Percentiles rank a stretch among this genome's conserved stretches.
phyloP scores from a whole-genome alignment of 2,888 invertebrate genomes.

The Pachycephus smyrnensis region DNA sequence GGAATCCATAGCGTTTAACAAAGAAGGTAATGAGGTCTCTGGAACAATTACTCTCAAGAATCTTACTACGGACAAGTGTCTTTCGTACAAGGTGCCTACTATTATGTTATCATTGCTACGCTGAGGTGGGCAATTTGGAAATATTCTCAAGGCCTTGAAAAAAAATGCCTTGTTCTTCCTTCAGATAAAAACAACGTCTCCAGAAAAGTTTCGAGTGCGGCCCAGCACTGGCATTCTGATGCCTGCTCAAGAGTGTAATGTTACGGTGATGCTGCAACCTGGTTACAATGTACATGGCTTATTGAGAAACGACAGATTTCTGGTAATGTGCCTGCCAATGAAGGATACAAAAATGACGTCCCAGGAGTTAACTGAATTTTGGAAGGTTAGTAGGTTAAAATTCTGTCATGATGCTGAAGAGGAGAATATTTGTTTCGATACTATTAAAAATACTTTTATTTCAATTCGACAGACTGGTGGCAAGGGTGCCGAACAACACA shows the following conservation, averaged over 20 bases:
- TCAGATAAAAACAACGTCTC: constrained; percentile 95
- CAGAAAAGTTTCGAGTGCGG: constrained; percentile 93
- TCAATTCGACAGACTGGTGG: constrained; percentile 63
- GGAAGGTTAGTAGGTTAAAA: constrained; percentile 71
- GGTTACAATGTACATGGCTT: constrained; percentile 78
- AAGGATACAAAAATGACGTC: constrained; percentile 70
- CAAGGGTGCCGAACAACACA: constrained; percentile 78
- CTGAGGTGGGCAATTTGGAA: neutral
- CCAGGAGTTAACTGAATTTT: constrained; percentile 78
- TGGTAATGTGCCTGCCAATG: constrained; percentile 85
- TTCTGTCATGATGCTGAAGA: neutral
- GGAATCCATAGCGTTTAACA: constrained; percentile 78
- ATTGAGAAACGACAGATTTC: constrained; percentile 83
- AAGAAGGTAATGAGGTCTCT: constrained; percentile 75
- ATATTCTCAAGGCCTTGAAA: neutral
- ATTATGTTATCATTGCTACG: neutral
- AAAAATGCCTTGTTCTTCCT: constrained; percentile 55
- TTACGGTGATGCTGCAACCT: constrained; percentile 81
- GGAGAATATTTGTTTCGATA: constrained; percentile 1
- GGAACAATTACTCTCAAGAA: constrained; percentile 80
- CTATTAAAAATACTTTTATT: neutral
- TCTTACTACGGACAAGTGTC: constrained; percentile 69
- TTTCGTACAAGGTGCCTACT: constrained; percentile 77
- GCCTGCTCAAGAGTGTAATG: constrained; percentile 74
- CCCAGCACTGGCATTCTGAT: constrained; percentile 85